Conservation (phyloP, 2,113 vertebrate species). For the Mesembrinibis cayennensis region DNA sequence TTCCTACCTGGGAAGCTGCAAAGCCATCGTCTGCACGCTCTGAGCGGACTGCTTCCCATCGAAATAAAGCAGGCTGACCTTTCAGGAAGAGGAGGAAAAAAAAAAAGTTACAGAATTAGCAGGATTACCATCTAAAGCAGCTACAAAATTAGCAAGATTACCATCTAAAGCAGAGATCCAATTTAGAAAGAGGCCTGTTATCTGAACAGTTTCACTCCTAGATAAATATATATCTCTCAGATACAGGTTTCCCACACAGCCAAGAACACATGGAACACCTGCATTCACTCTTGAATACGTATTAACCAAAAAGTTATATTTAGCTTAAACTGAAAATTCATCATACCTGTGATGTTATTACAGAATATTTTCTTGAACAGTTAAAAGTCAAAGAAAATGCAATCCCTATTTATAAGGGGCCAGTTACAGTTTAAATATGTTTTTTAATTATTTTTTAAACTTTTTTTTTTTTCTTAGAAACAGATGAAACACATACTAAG, state of each 20-base stretch:
- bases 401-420: not conserved
- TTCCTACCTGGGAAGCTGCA: not conserved
- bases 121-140: not conserved
- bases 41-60: not conserved
- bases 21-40: accelerated
- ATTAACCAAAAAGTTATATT: not conserved
- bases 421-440: not conserved
- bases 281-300: not conserved
- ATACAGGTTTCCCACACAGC: not conserved
- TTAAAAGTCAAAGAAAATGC: not conserved
- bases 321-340: not conserved
- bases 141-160: not conserved
- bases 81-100: not conserved
- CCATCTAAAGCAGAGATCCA: not conserved
- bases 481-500: not conserved
- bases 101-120: not conserved
- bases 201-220: not conserved
- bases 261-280: not conserved
- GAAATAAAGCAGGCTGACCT: not conserved
- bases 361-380: not conserved
- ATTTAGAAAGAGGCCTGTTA: not conserved
- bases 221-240: not conserved
- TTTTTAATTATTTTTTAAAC: too few species aligned
- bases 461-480: not conserved
- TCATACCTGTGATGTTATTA: not conserved